Base-by-base conservation (phyloP, 1,140 invertebrate species). In the Aphelinus certus region DNA sequence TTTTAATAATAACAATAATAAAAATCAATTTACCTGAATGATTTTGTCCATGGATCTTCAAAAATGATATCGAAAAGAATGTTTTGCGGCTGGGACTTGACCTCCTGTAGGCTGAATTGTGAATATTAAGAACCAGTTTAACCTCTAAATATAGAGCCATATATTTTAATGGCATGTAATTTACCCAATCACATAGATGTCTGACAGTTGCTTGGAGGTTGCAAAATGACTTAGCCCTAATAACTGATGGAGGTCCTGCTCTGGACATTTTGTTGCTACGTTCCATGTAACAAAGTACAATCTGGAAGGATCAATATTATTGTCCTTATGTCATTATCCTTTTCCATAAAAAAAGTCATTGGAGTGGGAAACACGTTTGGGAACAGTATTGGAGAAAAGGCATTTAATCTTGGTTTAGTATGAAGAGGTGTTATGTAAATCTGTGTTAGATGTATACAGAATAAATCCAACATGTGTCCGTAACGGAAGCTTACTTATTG, bases 71-170 rank as follows among this genome's bases (percentile, higher is more conserved):
- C 94, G 82, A 94, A 88, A 43, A 97, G 82, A 81, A 95, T 91
- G 85, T 96, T 94, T 81, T 95, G 94, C 5, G 95, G 95, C 79
- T 95, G 94, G 2, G 94, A 92, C 84, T 95, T 96, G 0, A 97
- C 93, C 89, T 97, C 96, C 89, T 97, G 95, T 71, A 97, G 88
- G n/a, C 94, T 94, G 80, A 73, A 88, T 82, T 77, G 79, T 74
- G 48, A 56, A 71, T 62, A 26, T 49, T 60, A 76, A 67, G 6
- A 71, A 68, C 3, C 53, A 58, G 62, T 58, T 10, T 48, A 60
- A 47, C 58, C 60, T 64, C 70, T 48, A 26, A 26, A 42, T 45
- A 7, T 60, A 46, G 26, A 57, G 6, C 9, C 26, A 61, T 56
- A 53, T 10, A 62, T 66, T 4, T 64, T 76, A 68, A 74, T 53